Conservation (phyloP, 2,113 vertebrate genomes). For the Ivindomyrus marchei region DNA sequence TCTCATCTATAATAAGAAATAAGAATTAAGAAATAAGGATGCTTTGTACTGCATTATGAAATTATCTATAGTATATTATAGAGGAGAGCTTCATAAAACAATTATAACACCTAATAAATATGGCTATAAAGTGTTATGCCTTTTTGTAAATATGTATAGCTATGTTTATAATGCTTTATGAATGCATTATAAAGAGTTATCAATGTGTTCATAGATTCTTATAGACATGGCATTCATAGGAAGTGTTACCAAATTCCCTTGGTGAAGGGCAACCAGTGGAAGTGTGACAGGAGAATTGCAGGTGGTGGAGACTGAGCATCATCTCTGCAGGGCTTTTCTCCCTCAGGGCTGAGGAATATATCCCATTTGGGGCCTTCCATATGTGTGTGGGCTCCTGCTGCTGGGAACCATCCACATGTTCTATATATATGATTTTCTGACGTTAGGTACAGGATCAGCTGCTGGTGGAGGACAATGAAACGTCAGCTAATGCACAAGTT, state of each 20-base stretch:
- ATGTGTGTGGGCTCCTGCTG: not conserved
- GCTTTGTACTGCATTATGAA: not conserved
- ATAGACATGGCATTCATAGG: not conserved
- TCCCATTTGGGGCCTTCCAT: not conserved
- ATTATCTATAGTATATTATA: not conserved
- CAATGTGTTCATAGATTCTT: not conserved
- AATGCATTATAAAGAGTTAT: not conserved
- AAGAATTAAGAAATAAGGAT: not conserved
- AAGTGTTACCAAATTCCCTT: not conserved
- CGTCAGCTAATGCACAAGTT: not conserved
- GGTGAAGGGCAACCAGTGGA: not conserved
- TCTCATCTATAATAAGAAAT: not conserved
- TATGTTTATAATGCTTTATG: not conserved
- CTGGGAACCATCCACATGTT: not conserved
- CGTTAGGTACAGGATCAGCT: not conserved
- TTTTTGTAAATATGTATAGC: not conserved
- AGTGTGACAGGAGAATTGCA: not conserved
- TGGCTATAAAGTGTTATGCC: not conserved
- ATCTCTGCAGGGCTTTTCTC: not conserved
- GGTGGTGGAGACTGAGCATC: not conserved
- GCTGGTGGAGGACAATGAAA: not conserved
- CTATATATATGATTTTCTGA: not conserved
- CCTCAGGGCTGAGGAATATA: not conserved
- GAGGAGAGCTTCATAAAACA: not conserved
- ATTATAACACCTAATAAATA: not conserved